These are phyloP conservation scores for Drosophila orena DNA, from an alignment of 1,140 invertebrate species.

Conservation along the genomic window DNA sequence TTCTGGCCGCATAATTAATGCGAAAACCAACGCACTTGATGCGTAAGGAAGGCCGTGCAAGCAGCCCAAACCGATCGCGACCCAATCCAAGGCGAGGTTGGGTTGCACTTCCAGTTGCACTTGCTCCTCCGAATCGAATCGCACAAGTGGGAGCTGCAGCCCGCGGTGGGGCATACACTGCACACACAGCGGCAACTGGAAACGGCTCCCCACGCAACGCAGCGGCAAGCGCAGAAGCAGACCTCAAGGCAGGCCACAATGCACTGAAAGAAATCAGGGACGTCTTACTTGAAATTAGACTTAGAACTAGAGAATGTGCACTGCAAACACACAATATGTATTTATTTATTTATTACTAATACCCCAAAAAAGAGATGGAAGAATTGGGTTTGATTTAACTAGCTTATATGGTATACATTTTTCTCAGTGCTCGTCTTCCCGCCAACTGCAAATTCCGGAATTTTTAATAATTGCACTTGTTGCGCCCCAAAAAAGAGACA, in stretches of 20 bases:
- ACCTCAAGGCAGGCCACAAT: constrained; percentile 52
- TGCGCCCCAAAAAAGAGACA: constrained; percentile 63
- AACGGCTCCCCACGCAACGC: constrained; percentile 76
- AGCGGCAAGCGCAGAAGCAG: constrained; percentile 17
- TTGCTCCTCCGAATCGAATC: constrained; percentile 13
- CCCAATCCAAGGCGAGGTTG: constrained; percentile 43
- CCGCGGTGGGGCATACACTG: constrained; percentile 21
- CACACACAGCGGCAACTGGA: constrained; percentile 51
- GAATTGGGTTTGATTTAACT: too few relatives aligned
- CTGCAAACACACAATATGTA: too few relatives aligned
- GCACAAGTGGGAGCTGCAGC: constrained; percentile 32
- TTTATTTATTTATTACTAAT: too few relatives aligned
- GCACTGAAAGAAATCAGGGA: constrained; percentile 10
- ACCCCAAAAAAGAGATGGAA: too few relatives aligned
- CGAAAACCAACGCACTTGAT: constrained; percentile 83
- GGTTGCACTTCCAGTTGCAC: constrained; percentile 39
- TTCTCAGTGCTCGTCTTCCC: constrained; percentile 16
- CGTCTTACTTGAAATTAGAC: too few relatives aligned
- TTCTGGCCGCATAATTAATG: constrained; percentile 79
- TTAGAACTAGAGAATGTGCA: too few relatives aligned
- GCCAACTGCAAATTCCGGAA: constrained; percentile 64
- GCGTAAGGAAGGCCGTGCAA: constrained; percentile 56
- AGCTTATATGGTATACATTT: neutral
- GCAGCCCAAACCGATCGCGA: neutral
- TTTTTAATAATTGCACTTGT: constrained; percentile 84